phyloP scores from a whole-genome alignment of 1,140 invertebrate genomes.

The Anastrepha ludens region DNA sequence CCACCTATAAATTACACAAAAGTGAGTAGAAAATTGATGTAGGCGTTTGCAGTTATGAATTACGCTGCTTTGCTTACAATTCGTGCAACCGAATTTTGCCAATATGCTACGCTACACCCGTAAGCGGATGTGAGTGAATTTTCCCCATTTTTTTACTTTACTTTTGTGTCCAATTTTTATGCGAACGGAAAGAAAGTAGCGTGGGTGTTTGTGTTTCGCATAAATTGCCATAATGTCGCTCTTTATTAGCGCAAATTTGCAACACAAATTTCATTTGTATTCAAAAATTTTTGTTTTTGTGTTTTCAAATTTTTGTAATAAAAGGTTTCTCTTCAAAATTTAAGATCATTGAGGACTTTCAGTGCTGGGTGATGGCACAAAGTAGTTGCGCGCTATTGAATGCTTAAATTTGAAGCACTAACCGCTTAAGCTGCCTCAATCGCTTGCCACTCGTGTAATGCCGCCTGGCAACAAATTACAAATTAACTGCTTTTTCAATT shows the following conservation, averaged over 20 bases:
- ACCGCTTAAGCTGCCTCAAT: not conserved
- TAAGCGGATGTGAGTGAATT: not conserved
- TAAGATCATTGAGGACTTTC: not conserved
- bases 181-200: not conserved
- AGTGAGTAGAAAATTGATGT: not conserved
- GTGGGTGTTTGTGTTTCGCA: not conserved
- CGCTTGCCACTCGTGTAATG: not conserved
- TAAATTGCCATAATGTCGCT: not conserved
- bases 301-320: not conserved
- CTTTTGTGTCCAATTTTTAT: not conserved
- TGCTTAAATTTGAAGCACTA: not conserved
- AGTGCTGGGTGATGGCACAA: not conserved
- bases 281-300: not conserved
- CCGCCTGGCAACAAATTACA: not conserved
- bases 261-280: constrained; percentile 16
- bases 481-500: constrained; percentile 39
- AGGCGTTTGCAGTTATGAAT: constrained; percentile 10
- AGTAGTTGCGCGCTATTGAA: not conserved
- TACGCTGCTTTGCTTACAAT: not conserved
- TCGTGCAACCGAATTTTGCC: constrained; percentile 26
- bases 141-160: not conserved
- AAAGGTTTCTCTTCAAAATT: not conserved
- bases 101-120: not conserved
- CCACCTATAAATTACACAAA: not conserved
- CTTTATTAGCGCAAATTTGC: constrained; percentile 20